Evolutionary conservation across 35 echinoderm and acorn worm species (phyloP), one percentile per base, ranked within the genome.

Genomic region (Hemicentrotus pulcherrimus): DNA sequence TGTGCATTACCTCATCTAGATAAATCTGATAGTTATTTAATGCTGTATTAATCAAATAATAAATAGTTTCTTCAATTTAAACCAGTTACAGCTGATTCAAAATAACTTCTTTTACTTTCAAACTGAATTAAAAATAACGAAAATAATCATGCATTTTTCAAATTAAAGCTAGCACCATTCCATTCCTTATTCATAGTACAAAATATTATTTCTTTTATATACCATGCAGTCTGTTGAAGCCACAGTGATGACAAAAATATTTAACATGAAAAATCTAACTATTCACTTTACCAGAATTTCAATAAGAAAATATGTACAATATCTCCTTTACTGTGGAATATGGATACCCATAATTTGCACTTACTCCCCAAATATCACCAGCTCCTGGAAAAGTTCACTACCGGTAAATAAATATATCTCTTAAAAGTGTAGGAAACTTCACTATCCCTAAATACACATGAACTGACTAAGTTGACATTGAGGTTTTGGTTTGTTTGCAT

Each of bases 301-400:
- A 59, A 55, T 55, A 78, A 78, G 65, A 78, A 78, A 78, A 78
- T n/a, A 78, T 78, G 22, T 78, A 78, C 65, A 78, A n/a, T 78
- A 28, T 28, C 50, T 78, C 18, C 19, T 28, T 78, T n/a, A n/a
- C 24, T 78, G 4, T 78, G 65, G 65, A 78, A 78, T 18, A 24
- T 28, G 65, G 28, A 22, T 78, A n/a, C n/a, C n/a, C 22, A 78
- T 59, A 59, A 41, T 78, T 78, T 78, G 65, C 65, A 78, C 65
- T 78, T 28, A 22, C 28, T 78, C 28, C 65, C 65, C 3, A 28
- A 78, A 22, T 78, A 78, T 5, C 65, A 78, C 19, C 65, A 78
- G 65, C 65, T 78, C 4, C 4, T 28, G 22, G 65, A n/a, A 41
- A 41, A 41, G 35, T 41, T 41, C 35, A 41, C 35, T 41, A n/a